Percentiles rank a stretch among this genome's conserved stretches.
phyloP scores from a whole-genome alignment of 2,113 vertebrate species.

The Indicator maculatus region DNA sequence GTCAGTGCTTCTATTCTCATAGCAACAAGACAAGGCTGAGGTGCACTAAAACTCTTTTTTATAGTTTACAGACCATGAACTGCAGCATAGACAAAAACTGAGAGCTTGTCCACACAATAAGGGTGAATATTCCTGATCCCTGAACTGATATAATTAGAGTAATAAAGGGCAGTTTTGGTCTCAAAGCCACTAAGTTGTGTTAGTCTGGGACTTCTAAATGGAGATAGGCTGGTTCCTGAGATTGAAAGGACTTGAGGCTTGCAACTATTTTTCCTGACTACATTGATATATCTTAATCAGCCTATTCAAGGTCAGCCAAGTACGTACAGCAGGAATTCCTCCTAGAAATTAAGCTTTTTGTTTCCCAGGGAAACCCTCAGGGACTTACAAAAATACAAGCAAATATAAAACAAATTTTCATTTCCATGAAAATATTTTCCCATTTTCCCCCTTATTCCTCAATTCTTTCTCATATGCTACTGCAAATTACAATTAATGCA shows the following conservation, averaged over 20 bases:
- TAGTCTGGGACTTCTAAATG: not conserved
- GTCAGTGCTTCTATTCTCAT: not conserved
- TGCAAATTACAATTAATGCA: constrained; percentile 23
- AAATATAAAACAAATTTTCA: not conserved
- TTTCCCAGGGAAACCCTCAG: not conserved
- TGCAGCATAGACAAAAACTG: not conserved
- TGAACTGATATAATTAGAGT: not conserved
- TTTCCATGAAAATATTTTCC: not conserved
- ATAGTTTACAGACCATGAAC: not conserved
- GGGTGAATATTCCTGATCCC: not conserved
- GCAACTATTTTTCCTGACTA: not conserved
- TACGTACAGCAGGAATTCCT: not conserved
- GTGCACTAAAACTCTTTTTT: not conserved
- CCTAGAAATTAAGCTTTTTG: not conserved
- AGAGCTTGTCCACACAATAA: not conserved
- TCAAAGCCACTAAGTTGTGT: not conserved
- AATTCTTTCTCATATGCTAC: not conserved
- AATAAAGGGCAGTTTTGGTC: not conserved
- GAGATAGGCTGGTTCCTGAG: not conserved
- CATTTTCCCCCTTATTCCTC: not conserved
- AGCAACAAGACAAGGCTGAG: not conserved
- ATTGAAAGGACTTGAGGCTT: not conserved
- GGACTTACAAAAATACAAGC: not conserved
- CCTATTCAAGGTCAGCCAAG: not conserved
- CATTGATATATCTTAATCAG: not conserved